These are phyloP conservation scores for Myrmophylax atrothorax DNA, from an alignment of 2,113 vertebrate genomes.

Conservation along the genomic window DNA sequence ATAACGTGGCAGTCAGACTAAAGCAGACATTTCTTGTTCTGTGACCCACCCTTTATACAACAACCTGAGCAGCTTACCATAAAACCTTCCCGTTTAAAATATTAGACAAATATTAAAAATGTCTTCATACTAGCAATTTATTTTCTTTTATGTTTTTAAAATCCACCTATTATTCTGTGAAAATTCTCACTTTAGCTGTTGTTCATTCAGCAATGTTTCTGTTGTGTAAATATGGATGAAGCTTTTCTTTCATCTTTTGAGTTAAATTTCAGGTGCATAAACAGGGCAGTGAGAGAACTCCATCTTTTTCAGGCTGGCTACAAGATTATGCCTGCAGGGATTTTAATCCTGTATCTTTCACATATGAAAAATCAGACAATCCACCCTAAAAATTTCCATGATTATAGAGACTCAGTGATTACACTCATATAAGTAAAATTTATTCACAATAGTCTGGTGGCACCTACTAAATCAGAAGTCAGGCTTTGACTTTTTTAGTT, in stretches of 20 bases:
- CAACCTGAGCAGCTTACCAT: not conserved
- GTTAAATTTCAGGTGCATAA: not conserved
- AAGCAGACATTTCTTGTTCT: not conserved
- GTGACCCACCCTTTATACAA: not conserved
- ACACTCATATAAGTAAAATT: not conserved
- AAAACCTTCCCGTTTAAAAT: not conserved
- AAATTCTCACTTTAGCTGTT: not conserved
- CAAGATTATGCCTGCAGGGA: not conserved
- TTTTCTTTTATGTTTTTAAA: not conserved
- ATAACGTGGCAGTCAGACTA: not conserved
- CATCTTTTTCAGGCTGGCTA: not conserved
- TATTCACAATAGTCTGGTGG: not conserved
- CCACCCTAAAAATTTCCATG: not conserved
- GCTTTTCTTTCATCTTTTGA: not conserved
- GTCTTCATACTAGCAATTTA: not conserved
- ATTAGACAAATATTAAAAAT: not conserved
- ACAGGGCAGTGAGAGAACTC: not conserved
- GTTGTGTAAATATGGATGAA: not conserved
- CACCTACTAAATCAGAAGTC: not conserved
- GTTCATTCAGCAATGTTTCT: not conserved
- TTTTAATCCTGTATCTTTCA: not conserved
- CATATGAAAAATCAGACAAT: not conserved
- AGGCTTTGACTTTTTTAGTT: not conserved
- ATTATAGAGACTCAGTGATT: not conserved
- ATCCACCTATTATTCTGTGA: not conserved